Evolutionary conservation across 2,888 invertebrate genomes (phyloP), one percentile per base, ranked within the genome.

Genomic region (Dicyrtoma fusca): DNA sequence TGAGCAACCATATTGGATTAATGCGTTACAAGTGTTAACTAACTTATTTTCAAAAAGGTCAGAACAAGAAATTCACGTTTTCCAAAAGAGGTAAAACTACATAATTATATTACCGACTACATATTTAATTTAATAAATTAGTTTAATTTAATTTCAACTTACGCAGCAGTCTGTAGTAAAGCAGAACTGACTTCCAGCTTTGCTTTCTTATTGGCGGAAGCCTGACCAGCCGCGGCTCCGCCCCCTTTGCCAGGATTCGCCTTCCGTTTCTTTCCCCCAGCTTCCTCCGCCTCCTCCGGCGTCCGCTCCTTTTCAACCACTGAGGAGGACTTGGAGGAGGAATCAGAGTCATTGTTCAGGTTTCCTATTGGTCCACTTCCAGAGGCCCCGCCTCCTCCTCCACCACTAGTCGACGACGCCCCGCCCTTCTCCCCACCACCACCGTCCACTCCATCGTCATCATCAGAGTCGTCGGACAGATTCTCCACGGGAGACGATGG

Each of bases 161-260:
- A 79, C 79, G 79, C 78, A 83, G 81, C 86, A 69, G 82, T 83
- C 81, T 78, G 83, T 82, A 71, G 82, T 76, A 81, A 82, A 81
- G 75, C 82, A 82, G 75, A 83, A 82, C 75, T 75, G 14, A 80
- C 62, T 70, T 88, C 88, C 64, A 88, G 80, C 80, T 87, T 87
- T 1, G 85, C 81, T 81, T 88, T 88, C 79, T 88, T 88, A 1
- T n/a, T n/a, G 84, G 82, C 57, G 86, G 84, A 1, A 86, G 84
- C 1, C 69, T 70, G 61, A 4, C 17, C 17, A 19, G 26, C 5
- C 2, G 57, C 2, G 17, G 13, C 6, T 26, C 25, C 13, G 0
- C 76, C 49, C 0, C 61, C 57, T 8, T 78, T 64, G n/a, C 76
- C 74, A 1, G 71, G 47, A 4, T 76, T 75, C 34, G 3, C 4